Conservation (phyloP, 1,140 invertebrate species). For the Pseudomyrmex sp. region DNA sequence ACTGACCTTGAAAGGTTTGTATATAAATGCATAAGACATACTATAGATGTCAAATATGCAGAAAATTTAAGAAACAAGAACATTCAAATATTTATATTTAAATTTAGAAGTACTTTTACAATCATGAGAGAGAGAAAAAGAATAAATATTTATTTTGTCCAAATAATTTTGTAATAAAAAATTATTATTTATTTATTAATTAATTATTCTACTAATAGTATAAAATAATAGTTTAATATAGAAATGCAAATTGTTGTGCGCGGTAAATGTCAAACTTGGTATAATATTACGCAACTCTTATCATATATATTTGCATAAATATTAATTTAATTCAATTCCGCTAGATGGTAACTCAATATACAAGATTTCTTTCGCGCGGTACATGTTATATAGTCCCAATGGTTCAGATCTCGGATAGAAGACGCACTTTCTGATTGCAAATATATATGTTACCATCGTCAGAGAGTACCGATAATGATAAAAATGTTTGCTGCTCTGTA, state of each 20-base stretch:
- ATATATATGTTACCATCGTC: conserved; percentile 11
- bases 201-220: not conserved
- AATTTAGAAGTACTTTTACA: conserved; percentile 8
- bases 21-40: no score
- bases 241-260: no score
- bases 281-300: no score
- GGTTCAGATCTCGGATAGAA: conserved; percentile 18
- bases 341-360: conserved; percentile 26
- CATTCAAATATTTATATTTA: not conserved
- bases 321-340: not conserved
- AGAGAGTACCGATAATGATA: conserved; percentile 3
- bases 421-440: not conserved
- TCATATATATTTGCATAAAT: no score
- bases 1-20: no score
- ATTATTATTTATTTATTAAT: not conserved
- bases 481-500: no score
- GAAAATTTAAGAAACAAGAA: not conserved
- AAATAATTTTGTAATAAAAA: not conserved
- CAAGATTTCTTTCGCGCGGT: conserved; percentile 1
- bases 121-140: not conserved
- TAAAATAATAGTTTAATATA: no score
- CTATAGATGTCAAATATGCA: not conserved
- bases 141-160: not conserved
- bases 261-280: no score
- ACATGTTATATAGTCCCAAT: not conserved